Evolutionary conservation across 2,113 vertebrate genomes (phyloP).

Genomic region (Podarcis raffonei): DNA sequence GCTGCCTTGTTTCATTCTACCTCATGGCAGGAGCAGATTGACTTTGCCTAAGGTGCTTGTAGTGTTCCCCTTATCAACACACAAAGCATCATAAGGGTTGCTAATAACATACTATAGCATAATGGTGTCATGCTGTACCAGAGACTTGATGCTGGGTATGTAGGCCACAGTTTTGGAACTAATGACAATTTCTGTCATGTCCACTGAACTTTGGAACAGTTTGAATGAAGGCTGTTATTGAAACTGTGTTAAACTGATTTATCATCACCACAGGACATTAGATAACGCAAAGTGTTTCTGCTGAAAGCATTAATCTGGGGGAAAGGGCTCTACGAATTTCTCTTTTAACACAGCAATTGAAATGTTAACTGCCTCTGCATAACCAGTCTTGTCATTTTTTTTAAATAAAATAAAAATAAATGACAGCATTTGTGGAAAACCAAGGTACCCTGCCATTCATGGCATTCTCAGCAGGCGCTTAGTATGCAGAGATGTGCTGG

Average conservation of each 20-base stretch:
- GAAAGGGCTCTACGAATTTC: not conserved
- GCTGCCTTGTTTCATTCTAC: not conserved
- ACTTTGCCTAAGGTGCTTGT: not conserved
- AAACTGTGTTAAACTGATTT: not conserved
- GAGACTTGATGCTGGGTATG: not conserved
- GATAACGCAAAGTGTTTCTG: not conserved
- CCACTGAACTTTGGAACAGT: not conserved
- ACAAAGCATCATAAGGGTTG: not conserved
- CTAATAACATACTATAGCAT: not conserved
- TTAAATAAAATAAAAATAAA: not conserved
- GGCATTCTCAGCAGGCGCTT: not conserved
- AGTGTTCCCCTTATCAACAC: too few species aligned
- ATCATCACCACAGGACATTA: not conserved
- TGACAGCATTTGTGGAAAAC: not conserved
- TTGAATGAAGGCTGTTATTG: not conserved
- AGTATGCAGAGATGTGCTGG: not conserved
- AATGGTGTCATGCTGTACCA: not conserved
- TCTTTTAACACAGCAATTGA: slow-evolving; percentile 16
- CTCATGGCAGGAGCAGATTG: too few species aligned
- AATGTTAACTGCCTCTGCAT: not conserved
- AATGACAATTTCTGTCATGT: not conserved
- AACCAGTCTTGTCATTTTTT: not conserved
- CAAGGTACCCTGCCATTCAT: not conserved
- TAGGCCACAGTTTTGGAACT: not conserved
- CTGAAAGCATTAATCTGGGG: not conserved